Percentiles rank a stretch among this genome's conserved stretches.
Evolutionary conservation across 2,113 vertebrate genomes (phyloP).

Genomic region (Geococcyx californianus): DNA sequence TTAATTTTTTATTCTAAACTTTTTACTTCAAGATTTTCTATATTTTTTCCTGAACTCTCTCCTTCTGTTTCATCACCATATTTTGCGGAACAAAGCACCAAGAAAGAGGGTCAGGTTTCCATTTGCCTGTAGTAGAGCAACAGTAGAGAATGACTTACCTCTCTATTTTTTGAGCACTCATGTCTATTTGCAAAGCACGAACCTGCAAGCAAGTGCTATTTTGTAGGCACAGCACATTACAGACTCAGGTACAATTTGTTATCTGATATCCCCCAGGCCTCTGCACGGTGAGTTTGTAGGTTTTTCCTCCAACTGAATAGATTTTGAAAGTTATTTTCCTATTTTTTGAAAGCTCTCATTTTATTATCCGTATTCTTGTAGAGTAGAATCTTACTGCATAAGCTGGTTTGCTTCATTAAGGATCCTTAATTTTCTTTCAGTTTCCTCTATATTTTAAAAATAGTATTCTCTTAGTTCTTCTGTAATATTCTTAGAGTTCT

Average conservation of each 20-base stretch:
- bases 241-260: neutral
- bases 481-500: neutral
- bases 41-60: neutral
- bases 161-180: neutral
- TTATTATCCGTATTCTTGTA: neutral
- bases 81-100: neutral
- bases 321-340: neutral
- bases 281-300: neutral
- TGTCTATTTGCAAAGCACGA: neutral
- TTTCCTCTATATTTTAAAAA: neutral
- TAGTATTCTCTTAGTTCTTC: neutral
- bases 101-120: neutral
- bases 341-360: neutral
- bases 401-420: neutral
- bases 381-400: neutral
- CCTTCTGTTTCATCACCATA: neutral
- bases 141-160: neutral
- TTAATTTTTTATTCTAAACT: neutral
- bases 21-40: neutral
- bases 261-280: neutral
- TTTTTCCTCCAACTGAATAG: neutral
- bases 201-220: neutral
- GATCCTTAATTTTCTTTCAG: neutral
- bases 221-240: neutral
- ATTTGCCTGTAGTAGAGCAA: accelerated